These are phyloP conservation scores for Ochropleura leucogaster DNA, from an alignment of 2,888 invertebrate genomes.

Conservation along the genomic window DNA sequence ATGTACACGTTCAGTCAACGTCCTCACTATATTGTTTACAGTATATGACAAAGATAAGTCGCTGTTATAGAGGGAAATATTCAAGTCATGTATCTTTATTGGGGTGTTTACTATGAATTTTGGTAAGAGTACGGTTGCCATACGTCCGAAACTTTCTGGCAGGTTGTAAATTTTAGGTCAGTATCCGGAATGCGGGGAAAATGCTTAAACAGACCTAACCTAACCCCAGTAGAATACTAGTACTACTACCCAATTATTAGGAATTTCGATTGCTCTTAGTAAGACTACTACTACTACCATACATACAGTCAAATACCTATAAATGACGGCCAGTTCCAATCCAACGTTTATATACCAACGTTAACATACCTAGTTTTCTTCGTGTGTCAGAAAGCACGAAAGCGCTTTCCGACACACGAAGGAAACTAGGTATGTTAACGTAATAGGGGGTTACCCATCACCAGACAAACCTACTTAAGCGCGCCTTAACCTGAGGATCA, in stretches of 20 bases:
- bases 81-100: conserved; percentile 53
- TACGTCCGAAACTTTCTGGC: not conserved
- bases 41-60: conserved; percentile 57
- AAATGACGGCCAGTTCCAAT: not conserved
- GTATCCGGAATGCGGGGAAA: not conserved
- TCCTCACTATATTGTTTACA: conserved; percentile 63
- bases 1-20: conserved; percentile 64
- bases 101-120: conserved; percentile 48
- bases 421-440: too few species aligned
- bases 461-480: not conserved
- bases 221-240: too few species aligned
- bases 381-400: too few species aligned
- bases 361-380: too few species aligned
- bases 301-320: not conserved
- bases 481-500: not conserved
- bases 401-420: not conserved
- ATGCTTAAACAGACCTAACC: not conserved
- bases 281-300: not conserved
- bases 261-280: not conserved
- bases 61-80: conserved; percentile 51
- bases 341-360: too few species aligned
- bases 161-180: not conserved
- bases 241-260: not conserved
- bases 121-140: conserved; percentile 1
- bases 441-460: not conserved